These are phyloP conservation scores for Moxostoma hubbsi DNA, from an alignment of 2,797 vertebrate genomes.

Conservation along the genomic window DNA sequence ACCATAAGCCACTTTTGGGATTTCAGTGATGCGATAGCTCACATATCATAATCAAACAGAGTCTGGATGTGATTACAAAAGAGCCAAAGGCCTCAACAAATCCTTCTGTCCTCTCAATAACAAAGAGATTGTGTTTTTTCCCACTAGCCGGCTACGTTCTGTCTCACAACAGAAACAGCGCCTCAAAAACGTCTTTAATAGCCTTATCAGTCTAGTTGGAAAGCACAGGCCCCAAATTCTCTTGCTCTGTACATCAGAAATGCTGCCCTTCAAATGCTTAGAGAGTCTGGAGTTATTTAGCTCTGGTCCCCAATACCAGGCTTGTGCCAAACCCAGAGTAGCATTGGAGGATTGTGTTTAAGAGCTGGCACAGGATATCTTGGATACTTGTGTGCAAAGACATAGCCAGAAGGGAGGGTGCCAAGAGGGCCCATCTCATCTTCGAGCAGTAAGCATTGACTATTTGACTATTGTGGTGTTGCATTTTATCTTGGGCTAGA, in stretches of 20 bases:
- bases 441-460: slow-evolving; percentile 55
- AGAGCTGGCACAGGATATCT: slow-evolving; percentile 65
- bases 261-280: slow-evolving; percentile 71
- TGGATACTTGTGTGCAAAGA: slow-evolving; percentile 64
- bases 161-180: slow-evolving; percentile 58
- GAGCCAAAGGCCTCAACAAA: slow-evolving; percentile 56
- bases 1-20: slow-evolving; percentile 47
- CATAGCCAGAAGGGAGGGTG: slow-evolving; percentile 57
- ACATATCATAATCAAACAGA: slow-evolving; percentile 57
- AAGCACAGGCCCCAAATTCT: slow-evolving; percentile 62
- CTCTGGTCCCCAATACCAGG: slow-evolving; percentile 65
- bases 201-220: slow-evolving; percentile 66
- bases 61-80: slow-evolving; percentile 59
- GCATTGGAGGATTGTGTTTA: slow-evolving; percentile 65
- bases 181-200: slow-evolving; percentile 62
- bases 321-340: slow-evolving; percentile 67
- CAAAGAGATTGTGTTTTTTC: slow-evolving; percentile 56
- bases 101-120: slow-evolving; percentile 58
- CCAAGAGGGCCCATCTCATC: slow-evolving; percentile 61
- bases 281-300: slow-evolving; percentile 71
- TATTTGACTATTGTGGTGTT: slow-evolving; percentile 44
- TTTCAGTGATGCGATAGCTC: slow-evolving; percentile 36
- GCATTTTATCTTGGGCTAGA: slow-evolving; percentile 31
- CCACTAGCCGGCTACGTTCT: slow-evolving; percentile 55
- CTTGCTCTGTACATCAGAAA: slow-evolving; percentile 63